Percentiles rank a stretch among this genome's conserved stretches.
Evolutionary conservation across 2,888 invertebrate genomes (phyloP).

Genomic region (Eupithecia vulgata): DNA sequence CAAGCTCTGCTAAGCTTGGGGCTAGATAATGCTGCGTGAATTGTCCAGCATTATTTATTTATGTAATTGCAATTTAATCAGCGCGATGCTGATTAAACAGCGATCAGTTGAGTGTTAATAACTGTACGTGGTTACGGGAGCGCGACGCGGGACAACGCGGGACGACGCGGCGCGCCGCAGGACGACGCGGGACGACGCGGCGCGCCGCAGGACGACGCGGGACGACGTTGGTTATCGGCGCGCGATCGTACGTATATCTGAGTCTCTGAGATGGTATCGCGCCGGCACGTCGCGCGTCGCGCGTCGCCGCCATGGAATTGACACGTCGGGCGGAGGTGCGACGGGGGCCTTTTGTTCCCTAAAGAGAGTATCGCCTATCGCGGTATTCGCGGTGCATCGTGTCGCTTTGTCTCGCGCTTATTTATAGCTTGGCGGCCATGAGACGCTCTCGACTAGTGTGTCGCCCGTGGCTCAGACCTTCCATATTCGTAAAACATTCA

Average conservation of each 20-base stretch:
- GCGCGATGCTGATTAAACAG: not conserved
- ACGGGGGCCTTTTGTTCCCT: constrained; percentile 30
- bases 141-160: no score
- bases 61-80: not conserved
- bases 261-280: constrained; percentile 42
- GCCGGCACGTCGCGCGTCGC: not conserved
- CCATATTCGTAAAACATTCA: not conserved
- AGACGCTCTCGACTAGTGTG: not conserved
- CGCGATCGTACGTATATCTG: constrained; percentile 43
- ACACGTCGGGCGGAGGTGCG: constrained; percentile 49
- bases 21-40: no score
- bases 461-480: not conserved
- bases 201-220: no score
- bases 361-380: constrained; percentile 34
- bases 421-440: constrained; percentile 43
- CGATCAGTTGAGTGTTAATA: not conserved
- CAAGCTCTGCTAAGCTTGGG: no score
- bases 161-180: no score
- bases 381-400: constrained; percentile 19
- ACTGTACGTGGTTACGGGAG: not conserved
- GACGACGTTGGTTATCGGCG: not conserved
- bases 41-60: no score
- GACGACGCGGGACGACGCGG: no score
- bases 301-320: constrained; percentile 47
- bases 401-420: constrained; percentile 52